Evolutionary conservation across 2,888 invertebrate genomes (phyloP).

Genomic region (Netelia inedita): DNA sequence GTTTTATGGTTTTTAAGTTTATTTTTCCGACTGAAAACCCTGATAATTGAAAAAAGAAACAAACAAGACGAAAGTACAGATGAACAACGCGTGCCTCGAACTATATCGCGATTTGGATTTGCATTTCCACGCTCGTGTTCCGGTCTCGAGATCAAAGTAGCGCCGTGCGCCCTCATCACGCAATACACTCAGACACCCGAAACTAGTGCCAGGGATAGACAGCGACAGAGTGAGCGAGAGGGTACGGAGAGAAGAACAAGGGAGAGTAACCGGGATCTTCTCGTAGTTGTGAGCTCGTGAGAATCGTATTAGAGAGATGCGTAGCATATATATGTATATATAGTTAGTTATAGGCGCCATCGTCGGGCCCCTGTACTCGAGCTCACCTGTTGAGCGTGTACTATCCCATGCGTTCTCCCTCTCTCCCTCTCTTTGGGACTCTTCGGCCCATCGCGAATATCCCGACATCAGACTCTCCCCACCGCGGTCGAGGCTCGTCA

Average conservation of each 20-base stretch:
- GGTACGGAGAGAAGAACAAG: background rate
- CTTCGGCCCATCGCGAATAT: constrained; percentile 62
- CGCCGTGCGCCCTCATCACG: constrained; percentile 66
- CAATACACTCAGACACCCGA: constrained; percentile 54
- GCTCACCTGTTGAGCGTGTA: constrained; percentile 64
- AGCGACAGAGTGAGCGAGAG: background rate
- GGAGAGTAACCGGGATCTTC: constrained; percentile 14
- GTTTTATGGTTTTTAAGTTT: background rate
- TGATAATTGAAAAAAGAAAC: constrained; percentile 12
- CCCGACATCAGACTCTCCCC: constrained; percentile 32
- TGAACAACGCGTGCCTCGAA: constrained; percentile 8
- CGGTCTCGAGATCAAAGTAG: constrained; percentile 63
- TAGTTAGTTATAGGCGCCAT: constrained; percentile 63
- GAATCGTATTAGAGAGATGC: constrained; percentile 65
- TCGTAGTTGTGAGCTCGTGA: constrained; percentile 44
- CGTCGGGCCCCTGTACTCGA: constrained; percentile 59
- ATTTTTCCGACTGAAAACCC: background rate
- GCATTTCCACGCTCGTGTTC: constrained; percentile 63
- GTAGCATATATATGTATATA: constrained; percentile 30
- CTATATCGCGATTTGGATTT: constrained; percentile 44
- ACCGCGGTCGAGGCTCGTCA: constrained; percentile 29
- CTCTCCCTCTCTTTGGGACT: constrained; percentile 22
- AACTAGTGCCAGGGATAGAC: background rate
- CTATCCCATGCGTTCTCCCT: constrained; percentile 53
- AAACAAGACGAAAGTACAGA: constrained; percentile 21